Conservation (phyloP, 2,113 vertebrate genomes). For the Oreochromis tanganicae region DNA sequence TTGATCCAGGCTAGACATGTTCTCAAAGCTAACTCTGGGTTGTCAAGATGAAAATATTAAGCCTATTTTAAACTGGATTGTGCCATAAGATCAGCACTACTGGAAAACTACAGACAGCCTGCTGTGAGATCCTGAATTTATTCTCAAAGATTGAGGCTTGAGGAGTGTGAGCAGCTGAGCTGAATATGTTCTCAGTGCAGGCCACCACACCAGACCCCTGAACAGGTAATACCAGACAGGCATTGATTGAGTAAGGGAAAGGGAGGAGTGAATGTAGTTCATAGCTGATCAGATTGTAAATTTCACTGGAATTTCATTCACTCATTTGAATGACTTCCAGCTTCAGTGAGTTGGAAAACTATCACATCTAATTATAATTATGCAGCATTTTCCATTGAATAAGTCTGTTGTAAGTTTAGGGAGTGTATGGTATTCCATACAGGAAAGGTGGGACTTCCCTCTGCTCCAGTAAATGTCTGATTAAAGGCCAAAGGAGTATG, state of each 20-base stretch:
- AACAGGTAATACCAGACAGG: neutral
- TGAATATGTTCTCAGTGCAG: constrained; percentile 1
- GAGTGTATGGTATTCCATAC: neutral
- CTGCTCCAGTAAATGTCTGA: neutral
- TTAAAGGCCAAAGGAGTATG: neutral
- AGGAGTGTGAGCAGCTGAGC: neutral
- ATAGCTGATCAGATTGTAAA: neutral
- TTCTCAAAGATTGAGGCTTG: neutral
- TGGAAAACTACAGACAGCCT: neutral
- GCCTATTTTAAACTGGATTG: neutral
- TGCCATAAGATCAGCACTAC: neutral
- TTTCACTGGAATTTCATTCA: neutral
- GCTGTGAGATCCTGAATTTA: neutral
- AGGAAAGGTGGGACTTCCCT: constrained; percentile 2
- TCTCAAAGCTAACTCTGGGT: neutral
- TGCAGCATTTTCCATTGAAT: neutral
- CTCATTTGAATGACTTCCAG: neutral
- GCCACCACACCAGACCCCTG: neutral
- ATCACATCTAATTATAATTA: neutral
- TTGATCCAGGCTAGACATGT: neutral
- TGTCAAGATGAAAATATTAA: neutral
- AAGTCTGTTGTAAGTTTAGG: neutral
- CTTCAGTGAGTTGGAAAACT: neutral
- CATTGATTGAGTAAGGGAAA: neutral
- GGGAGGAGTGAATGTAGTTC: neutral